Conservation (phyloP, 2,797 vertebrate genomes). For the Ctenosaura bakeri region DNA sequence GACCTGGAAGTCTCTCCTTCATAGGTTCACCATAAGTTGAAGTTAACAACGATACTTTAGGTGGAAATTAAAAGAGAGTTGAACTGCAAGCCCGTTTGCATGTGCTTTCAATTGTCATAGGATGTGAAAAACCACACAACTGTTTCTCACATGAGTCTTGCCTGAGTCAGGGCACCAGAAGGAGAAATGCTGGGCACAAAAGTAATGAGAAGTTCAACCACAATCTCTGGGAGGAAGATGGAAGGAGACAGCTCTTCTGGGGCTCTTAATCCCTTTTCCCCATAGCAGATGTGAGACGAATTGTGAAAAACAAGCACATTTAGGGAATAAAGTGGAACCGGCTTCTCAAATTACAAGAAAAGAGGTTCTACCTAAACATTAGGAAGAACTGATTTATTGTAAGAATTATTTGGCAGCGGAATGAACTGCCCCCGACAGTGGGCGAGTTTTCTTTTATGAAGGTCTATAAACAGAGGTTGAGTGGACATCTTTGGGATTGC, state of each 20-base stretch:
- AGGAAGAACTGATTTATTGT: too few species aligned
- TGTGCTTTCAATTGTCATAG: neutral
- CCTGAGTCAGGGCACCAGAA: constrained; percentile 8
- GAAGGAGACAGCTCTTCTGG: neutral
- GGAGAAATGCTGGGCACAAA: neutral
- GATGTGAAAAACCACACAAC: neutral
- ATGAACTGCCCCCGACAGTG: too few species aligned
- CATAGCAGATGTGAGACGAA: neutral
- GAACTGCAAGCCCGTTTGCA: neutral
- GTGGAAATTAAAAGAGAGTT: neutral
- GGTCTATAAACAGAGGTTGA: too few species aligned
- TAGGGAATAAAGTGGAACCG: neutral
- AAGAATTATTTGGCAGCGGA: too few species aligned
- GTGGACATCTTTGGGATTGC: too few species aligned
- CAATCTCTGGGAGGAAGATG: neutral
- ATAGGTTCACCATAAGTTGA: too few species aligned
- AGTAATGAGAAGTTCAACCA: neutral
- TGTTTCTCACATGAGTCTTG: neutral
- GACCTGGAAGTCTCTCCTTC: too few species aligned
- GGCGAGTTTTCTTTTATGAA: too few species aligned
- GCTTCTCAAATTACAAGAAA: neutral
- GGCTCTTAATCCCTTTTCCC: neutral
- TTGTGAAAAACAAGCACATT: constrained; percentile 10
- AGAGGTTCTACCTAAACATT: too few species aligned
- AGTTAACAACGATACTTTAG: neutral